Base-by-base conservation (phyloP, 2,888 invertebrate species). In the Coremacera marginata region DNA sequence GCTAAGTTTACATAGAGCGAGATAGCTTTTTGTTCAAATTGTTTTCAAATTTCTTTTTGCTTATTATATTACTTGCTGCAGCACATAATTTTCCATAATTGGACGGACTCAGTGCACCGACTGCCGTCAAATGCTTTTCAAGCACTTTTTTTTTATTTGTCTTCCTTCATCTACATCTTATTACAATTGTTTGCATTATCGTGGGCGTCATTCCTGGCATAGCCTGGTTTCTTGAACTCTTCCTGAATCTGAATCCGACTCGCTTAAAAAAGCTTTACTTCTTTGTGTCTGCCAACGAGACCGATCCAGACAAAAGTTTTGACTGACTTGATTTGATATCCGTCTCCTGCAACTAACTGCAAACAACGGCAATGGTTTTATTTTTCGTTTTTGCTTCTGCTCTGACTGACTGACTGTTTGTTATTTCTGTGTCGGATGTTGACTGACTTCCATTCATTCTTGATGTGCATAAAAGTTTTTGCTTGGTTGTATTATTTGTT, bases 121-220 rank as follows among this genome's bases (percentile, higher is more conserved):
- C 67, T 67, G 37, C 34, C 7, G 9, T 22, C 16, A 34, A 67
- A 22, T 44, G 19, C 9, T 67, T 27, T 62, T 63, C 31, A 34
- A 34, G 27, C n/a, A 16, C 9, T 22, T 31, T 71, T 37, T 55
- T 9, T 71, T 55, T 19, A 34, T 55, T 44, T 25, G 14, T 52
- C 49, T 22, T 44, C 31, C 5, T 31, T 31, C 16, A 11, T 49
- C 27, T 37, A 49, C 14, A 49, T 19, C 19, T 22, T 25, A 22
- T 22, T 44, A 37, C 71, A 71, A 71, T 71, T 71, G 57, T 71
- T 71, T 57, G 27, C 34, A 34, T 52, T 70, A 55, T 55, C 55
- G 55, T 70, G 55, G 34, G 55, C 55, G 70, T 55, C 11, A 55
- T 52, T 70, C 70, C 11, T 70, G 8, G 9, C 44, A 44, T 11